Evolutionary conservation across 2,113 vertebrate species (phyloP).

Genomic region (Micromys minutus): DNA sequence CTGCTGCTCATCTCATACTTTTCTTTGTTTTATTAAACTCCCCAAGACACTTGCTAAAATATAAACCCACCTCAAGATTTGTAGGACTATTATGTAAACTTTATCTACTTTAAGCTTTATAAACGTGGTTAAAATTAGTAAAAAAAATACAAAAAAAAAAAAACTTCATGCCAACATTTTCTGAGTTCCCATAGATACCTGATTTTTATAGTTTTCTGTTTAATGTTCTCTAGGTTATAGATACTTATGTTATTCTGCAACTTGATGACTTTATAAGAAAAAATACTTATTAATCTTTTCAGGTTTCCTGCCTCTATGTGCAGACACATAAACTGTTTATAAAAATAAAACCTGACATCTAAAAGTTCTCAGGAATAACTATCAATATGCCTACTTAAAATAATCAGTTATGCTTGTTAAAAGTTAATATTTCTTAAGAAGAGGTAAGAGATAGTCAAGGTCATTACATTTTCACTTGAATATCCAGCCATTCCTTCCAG

Average conservation of each 20-base stretch:
- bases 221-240: not conserved
- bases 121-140: not conserved
- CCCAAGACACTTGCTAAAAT: not conserved
- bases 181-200: not conserved
- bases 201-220: not conserved
- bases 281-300: not conserved
- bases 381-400: not conserved
- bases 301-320: not conserved
- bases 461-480: not conserved
- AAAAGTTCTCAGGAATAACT: not conserved
- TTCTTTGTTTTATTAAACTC: not conserved
- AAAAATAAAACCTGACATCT: not conserved
- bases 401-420: not conserved
- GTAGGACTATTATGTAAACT: not conserved
- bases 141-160: too few relatives aligned
- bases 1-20: not conserved
- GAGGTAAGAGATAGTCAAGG: not conserved
- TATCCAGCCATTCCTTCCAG: not conserved
- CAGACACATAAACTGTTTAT: not conserved
- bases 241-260: not conserved
- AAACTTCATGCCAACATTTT: not conserved
- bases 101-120: not conserved
- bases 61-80: not conserved
- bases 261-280: not conserved
- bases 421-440: not conserved